Evolutionary conservation across 2,888 invertebrate genomes (phyloP).

Genomic region (Dusona sp.): DNA sequence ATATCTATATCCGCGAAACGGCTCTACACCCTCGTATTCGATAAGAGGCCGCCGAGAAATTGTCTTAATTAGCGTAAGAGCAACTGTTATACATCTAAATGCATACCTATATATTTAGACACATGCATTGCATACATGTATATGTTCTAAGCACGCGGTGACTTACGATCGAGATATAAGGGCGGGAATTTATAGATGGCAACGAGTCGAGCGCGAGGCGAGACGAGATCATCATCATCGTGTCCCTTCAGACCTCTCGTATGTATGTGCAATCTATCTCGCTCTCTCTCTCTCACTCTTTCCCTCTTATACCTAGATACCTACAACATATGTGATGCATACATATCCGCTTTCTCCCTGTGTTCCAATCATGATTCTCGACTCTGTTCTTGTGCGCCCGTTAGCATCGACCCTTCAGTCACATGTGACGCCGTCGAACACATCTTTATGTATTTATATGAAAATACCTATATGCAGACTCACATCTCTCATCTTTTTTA

Average conservation of each 20-base stretch:
- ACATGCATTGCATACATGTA: conserved; percentile 8
- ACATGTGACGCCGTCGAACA: conserved; percentile 43
- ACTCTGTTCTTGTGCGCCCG: conserved; percentile 64
- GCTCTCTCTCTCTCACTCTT: conserved; percentile 32
- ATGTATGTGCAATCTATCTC: conserved; percentile 12
- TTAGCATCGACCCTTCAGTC: conserved; percentile 66
- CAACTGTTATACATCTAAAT: conserved; percentile 40
- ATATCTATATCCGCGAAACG: conserved; percentile 11
- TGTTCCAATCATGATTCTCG: conserved; percentile 67
- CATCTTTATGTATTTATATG: conserved; percentile 36
- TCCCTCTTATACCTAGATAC: conserved; percentile 33
- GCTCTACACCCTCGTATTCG: conserved; percentile 50
- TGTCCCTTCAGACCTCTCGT: conserved; percentile 54
- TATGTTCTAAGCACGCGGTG: conserved; percentile 28
- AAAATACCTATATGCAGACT: conserved; percentile 19
- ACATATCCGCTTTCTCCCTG: conserved; percentile 40
- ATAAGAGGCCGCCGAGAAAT: conserved; percentile 79
- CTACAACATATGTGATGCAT: conserved; percentile 21
- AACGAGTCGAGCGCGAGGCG: conserved; percentile 67
- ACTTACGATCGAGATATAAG: conserved; percentile 48
- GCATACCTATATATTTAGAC: background rate
- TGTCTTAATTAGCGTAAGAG: conserved; percentile 80
- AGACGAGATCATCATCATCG: conserved; percentile 59
- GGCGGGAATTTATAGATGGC: conserved; percentile 64
- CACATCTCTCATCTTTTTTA: conserved; percentile 68